phyloP scores from a whole-genome alignment of 2,797 vertebrate species.

The Gadopsis marmoratus region DNA sequence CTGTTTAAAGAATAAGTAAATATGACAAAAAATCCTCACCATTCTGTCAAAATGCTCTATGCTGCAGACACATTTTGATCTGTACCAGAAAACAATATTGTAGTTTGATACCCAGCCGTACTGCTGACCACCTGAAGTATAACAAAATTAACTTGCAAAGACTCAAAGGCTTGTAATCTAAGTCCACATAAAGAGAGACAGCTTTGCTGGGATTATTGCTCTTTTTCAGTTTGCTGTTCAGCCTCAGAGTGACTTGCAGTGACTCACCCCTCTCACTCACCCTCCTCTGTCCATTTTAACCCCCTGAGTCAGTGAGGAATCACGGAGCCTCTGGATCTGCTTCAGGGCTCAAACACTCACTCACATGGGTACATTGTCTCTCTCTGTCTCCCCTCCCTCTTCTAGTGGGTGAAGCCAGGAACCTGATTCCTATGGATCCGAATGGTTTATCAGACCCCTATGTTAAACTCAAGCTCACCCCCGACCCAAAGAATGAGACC shows the following conservation, averaged over 20 bases:
- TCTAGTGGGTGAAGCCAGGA: slow-evolving; percentile 94
- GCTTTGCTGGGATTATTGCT: background rate
- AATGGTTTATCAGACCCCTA: slow-evolving; percentile 97
- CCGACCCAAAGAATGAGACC: slow-evolving; percentile 97
- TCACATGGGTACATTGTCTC: background rate
- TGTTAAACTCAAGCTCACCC: slow-evolving; percentile 98
- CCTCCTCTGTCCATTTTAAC: slow-evolving; percentile 17
- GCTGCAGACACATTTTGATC: background rate
- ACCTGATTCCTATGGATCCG: slow-evolving; percentile 98
- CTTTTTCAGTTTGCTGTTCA: slow-evolving; percentile 1
- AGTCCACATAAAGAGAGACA: background rate
- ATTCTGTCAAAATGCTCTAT: background rate
- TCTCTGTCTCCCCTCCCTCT: slow-evolving; percentile 44
- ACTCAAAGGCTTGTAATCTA: background rate
- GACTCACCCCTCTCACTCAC: slow-evolving; percentile 23
- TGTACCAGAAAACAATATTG: background rate
- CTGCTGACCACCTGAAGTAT: background rate
- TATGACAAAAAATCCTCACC: too few species aligned
- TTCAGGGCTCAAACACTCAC: background rate
- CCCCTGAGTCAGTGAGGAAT: slow-evolving; percentile 24
- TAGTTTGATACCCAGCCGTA: background rate
- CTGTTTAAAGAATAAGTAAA: background rate
- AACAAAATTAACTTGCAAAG: background rate
- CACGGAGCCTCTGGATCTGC: background rate
- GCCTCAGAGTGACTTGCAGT: slow-evolving; percentile 17